Conservation (phyloP, 2,797 vertebrate genomes). For the Anguilla megastoma region DNA sequence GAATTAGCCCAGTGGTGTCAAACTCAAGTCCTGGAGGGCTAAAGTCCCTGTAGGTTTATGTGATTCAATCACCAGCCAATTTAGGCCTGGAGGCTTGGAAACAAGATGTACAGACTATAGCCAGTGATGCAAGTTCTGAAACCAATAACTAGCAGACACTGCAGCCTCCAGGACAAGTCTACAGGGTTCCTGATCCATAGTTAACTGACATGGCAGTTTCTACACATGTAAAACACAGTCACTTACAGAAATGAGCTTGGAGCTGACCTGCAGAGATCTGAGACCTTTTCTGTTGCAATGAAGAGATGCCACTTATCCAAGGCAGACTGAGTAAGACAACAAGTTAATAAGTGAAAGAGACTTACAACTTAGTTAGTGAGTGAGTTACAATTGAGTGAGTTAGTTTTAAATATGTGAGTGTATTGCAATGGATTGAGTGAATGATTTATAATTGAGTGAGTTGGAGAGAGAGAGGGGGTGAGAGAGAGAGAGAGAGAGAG, state of each 20-base stretch:
- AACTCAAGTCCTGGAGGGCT: neutral
- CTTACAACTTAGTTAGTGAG: neutral
- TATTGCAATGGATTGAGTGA: neutral
- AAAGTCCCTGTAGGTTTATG: neutral
- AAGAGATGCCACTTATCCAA: neutral
- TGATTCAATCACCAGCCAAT: neutral
- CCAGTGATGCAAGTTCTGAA: neutral
- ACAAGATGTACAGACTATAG: neutral
- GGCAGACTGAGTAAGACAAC: neutral
- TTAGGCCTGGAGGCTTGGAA: neutral
- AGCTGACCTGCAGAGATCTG: neutral
- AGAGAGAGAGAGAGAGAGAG: neutral
- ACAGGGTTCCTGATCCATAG: neutral
- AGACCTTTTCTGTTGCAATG: neutral
- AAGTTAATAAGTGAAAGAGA: neutral
- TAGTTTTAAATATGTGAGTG: neutral
- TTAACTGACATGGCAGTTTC: neutral
- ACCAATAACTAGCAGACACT: neutral
- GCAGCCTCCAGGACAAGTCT: neutral
- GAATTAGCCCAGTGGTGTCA: conserved; percentile 1
- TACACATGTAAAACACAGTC: neutral
- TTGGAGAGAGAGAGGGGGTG: neutral
- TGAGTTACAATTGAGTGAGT: neutral
- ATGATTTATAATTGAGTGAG: neutral
- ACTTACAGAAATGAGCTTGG: neutral